Percentiles rank a stretch among this genome's conserved stretches.
Conservation (phyloP, 2,113 vertebrate genomes). For the Bombycilla garrulus region DNA sequence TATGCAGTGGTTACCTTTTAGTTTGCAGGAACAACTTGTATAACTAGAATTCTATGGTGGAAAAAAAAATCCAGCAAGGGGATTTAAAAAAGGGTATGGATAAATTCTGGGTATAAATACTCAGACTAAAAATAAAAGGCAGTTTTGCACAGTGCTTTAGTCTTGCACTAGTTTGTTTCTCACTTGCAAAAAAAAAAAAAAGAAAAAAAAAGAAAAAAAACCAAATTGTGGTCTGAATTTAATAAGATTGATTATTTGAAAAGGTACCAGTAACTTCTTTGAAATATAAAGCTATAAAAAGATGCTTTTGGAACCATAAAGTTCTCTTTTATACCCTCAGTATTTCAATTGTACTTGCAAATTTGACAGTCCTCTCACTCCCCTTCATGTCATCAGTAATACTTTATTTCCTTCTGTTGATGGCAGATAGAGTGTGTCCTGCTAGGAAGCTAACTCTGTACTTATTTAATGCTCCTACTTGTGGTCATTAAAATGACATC, state of each 20-base stretch:
- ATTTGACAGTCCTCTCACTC: not conserved
- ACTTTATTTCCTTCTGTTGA: conserved; percentile 63
- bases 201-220: not conserved
- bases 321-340: conserved; percentile 56
- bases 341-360: conserved; percentile 53
- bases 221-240: conserved; percentile 53
- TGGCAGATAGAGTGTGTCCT: conserved; percentile 52
- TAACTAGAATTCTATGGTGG: conserved; percentile 74
- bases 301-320: conserved; percentile 66
- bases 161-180: conserved; percentile 94
- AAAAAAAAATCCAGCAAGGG: conserved; percentile 72
- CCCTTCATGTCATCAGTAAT: conserved; percentile 14
- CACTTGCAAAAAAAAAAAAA: conserved; percentile 68
- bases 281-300: conserved; percentile 60
- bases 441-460: conserved; percentile 72
- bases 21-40: conserved; percentile 75
- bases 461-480: conserved; percentile 76
- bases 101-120: conserved; percentile 89
- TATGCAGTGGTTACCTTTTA: conserved; percentile 77
- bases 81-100: conserved; percentile 71
- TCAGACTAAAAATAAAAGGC: conserved; percentile 96
- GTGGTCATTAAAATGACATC: conserved; percentile 79
- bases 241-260: conserved; percentile 64
- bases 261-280: conserved; percentile 67
- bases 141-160: conserved; percentile 96